Base-by-base conservation (phyloP, 2,113 vertebrate species). In the Cardinalis cardinalis region DNA sequence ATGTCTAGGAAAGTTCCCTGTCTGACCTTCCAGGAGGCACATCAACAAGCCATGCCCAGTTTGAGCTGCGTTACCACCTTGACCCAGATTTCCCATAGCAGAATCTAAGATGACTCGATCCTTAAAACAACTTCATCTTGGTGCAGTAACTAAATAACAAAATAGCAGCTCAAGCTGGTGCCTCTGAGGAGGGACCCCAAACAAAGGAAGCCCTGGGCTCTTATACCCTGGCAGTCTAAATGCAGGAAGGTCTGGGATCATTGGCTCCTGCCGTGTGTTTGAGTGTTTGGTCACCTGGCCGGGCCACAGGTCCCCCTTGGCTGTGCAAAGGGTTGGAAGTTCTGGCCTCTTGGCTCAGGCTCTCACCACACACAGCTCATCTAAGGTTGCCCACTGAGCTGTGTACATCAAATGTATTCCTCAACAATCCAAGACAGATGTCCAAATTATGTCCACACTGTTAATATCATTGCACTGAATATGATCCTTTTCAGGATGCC, bases 281-380 rank as follows among this genome's bases (percentile, higher is more conserved):
- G 28, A 10, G 31, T 60, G 23, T 52, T 7, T 0, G 0, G 6
- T 36, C 38, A 75, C 44, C 44, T 32, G 28, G 9, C 21, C 0
- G 0, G 34, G 32, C 10, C 29, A 34, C 34, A 25, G 51, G 18
- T 32, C 18, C 11, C 14, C 31, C 52, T 43, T 41, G 0, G 0
- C 38, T 32, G 53, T 26, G 32, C 36, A 32, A 10, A 3, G 36
- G 18, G 6, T 8, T 17, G 6, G 31, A 21, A 59, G 9, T 31
- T 75, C 36, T 41, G 32, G 26, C 31, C 25, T 41, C 70, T 31
- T 43, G 25, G 31, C 31, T 84, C 2, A 0, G 43, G 17, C 32
- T 66, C 26, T 66, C 4, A 2, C 3, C 32, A 36, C 61, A 51
- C 25, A 51, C 10, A 36, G 52, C 52, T 84, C 52, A 43, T 14